Evolutionary conservation across 2,888 invertebrate species (phyloP), one percentile per base, ranked within the genome.

Genomic region (Brachypalpus laphriformis): DNA sequence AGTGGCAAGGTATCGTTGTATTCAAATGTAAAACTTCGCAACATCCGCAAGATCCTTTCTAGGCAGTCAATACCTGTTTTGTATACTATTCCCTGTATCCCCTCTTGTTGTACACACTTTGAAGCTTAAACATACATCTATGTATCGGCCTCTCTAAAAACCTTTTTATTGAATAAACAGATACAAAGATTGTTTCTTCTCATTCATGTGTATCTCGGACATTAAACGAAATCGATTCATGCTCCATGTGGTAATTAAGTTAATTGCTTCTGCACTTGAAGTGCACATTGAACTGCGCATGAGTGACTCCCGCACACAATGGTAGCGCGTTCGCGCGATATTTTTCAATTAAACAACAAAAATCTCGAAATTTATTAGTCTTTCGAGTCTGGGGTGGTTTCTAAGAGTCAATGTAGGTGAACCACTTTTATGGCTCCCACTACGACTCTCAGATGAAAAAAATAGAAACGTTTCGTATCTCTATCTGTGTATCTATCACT

Each of bases 221-320:
- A 66, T 18, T 57, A 59, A 71, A 75, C 80, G 70, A 70, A 75
- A 75, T 71, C 71, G 57, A 81, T 85, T 85, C 81, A 85, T 85
- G 85, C 85, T 81, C 61, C 75, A 75, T 45, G 85, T 40, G 61
- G 81, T 71, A 85, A 85, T 81, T 81, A 81, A 85, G 85, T 85
- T 85, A 85, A 85, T 85, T 75, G 66, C 59, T 81, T 25, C 45
- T 76, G 71, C 76, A 81, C 81, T 76, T 81, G 16, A 75, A 80
- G 80, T 85, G 54, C 63, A 75, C 75, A 71, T 71, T 72, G 16
- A 81, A 72, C 75, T 56, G 80, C 80, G 70, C 83, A 74, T 70
- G 83, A 80, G 49, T 75, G 45, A 80, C 83, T 74, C 78, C 78
- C 78, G 54, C 78, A 31, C 82, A 40, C 82, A n/a, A 31, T 63